phyloP scores from a whole-genome alignment of 2,888 invertebrate genomes.

The Pardosa pseudoannulata region DNA sequence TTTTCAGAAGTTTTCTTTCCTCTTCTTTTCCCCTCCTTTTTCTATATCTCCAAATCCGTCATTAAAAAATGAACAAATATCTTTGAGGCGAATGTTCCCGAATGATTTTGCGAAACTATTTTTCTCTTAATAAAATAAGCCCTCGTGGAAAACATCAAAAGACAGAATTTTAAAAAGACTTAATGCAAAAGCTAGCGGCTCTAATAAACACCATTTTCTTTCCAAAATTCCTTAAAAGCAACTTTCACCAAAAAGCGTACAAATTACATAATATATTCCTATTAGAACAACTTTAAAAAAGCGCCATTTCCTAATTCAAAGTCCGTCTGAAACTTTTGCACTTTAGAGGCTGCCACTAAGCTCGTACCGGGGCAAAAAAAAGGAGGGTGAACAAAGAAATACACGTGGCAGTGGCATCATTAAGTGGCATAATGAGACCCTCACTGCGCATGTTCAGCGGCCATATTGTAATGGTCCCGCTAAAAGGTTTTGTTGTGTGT shows the following conservation, averaged over 20 bases:
- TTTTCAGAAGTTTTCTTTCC: too few relatives aligned
- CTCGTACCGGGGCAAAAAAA: not conserved
- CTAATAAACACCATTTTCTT: constrained; percentile 13
- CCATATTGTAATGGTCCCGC: not conserved
- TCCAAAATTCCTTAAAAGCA: not conserved
- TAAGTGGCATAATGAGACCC: not conserved
- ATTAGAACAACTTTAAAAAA: not conserved
- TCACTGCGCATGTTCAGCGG: not conserved
- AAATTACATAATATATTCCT: not conserved
- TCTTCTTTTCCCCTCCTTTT: not conserved
- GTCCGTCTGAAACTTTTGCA: not conserved
- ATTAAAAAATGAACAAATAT: not conserved
- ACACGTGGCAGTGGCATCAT: not conserved
- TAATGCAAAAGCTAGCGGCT: not conserved
- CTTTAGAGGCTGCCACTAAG: not conserved
- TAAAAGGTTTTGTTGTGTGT: constrained; percentile 15
- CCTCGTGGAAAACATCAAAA: not conserved
- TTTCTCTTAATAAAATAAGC: not conserved
- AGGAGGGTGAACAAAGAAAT: not conserved
- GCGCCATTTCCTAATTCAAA: constrained; percentile 3
- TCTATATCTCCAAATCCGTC: not conserved
- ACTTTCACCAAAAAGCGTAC: not conserved
- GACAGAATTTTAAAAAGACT: not conserved
- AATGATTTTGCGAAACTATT: not conserved
- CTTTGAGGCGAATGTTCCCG: not conserved